phyloP scores from a whole-genome alignment of 1,140 invertebrate species.

The Artemia franciscana region DNA sequence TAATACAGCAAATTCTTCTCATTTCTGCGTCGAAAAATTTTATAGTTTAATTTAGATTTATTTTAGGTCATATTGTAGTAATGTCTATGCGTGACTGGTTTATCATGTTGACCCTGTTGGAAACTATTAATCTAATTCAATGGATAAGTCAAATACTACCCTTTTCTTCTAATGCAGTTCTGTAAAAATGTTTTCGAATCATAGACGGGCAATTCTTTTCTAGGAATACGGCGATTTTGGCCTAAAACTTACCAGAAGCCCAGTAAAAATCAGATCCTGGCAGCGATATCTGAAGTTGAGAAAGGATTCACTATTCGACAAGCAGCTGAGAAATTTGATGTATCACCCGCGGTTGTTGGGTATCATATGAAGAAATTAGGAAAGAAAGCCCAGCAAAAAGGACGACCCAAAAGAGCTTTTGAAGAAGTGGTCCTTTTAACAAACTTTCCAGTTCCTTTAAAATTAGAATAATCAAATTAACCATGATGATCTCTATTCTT shows the following conservation, averaged over 20 bases:
- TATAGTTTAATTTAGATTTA: no score
- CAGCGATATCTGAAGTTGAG: background rate
- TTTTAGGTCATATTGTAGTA: no score
- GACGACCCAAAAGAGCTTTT: background rate
- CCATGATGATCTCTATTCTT: no score
- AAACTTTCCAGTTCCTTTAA: background rate
- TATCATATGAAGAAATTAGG: background rate
- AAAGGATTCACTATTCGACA: background rate
- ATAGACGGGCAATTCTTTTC: no score
- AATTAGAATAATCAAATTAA: background rate
- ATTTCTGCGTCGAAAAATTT: no score
- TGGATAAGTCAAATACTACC: no score
- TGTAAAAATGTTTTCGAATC: no score
- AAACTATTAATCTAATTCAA: no score
- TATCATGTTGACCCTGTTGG: no score
- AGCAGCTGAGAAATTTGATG: background rate
- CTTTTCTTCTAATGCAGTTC: no score
- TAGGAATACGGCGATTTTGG: background rate
- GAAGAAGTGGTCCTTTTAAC: background rate
- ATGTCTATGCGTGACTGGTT: no score
- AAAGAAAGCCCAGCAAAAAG: background rate
- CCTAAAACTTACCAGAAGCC: background rate
- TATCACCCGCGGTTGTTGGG: background rate
- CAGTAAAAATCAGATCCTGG: background rate
- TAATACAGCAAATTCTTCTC: no score